Base-by-base conservation (phyloP, 2,888 invertebrate species). In the Helobdella robusta region DNA sequence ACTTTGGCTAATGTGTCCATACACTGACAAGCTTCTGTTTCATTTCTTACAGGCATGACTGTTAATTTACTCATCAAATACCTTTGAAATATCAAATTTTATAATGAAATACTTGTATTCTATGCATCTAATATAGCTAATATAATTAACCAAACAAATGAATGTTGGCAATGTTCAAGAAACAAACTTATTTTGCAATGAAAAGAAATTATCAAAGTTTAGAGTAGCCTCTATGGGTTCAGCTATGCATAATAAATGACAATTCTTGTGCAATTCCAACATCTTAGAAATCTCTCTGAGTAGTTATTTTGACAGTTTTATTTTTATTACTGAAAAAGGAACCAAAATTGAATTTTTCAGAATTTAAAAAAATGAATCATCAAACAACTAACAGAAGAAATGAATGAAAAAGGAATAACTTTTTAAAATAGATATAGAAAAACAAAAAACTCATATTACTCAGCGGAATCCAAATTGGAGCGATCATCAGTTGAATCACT, bases 1-100 rank as follows among this genome's bases (percentile, higher is more conserved):
- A 56, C 56, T 28, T 11, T 56, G 25, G 56, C 56, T 25, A 30
- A 1, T 3, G 28, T n/a, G 32, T 30, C 32, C 56, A 56, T 56
- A 28, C 56, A 56, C 8, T 56, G 30, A 20, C 25, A 56, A 28
- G 56, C 56, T 20, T 56, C 56, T 6, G 32, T n/a, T 8, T 56
- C 56, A 30, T 56, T 56, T 28, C 56, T 56, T 6, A 28, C 56
- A n/a, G 56, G 56, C 28, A 56, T 30, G n/a, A 56, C 56, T 6
- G n/a, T 25, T n/a, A 56, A 15, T 11, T 18, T 56, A 28, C 30
- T n/a, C 5, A n/a, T 5, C n/a, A 56, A 30, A 20, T 30, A 56
- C 18, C 56, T 56, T 15, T 40, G 56, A 30, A 25, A 25, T 30
- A 25, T 5, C n/a, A 30, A 56, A 30, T n/a, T 56, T 5, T 56